Conservation (phyloP, 2,797 vertebrate genomes). For the Delichon dasypus region DNA sequence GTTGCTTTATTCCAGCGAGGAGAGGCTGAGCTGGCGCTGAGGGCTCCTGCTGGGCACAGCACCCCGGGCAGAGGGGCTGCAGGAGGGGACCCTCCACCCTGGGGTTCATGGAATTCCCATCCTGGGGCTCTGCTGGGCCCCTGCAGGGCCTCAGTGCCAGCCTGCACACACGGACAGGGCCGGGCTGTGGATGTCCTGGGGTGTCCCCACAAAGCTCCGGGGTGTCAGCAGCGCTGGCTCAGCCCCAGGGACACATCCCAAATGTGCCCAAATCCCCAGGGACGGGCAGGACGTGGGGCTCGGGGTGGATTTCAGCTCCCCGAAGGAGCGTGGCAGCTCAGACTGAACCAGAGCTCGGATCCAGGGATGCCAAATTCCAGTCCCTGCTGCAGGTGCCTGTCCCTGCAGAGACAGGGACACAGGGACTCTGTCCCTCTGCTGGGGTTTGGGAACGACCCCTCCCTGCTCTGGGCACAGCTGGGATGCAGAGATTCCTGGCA, state of each 20-base stretch:
- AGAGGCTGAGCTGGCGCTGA: background rate
- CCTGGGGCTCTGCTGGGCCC: background rate
- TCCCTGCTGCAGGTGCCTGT: background rate
- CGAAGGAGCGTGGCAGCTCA: background rate
- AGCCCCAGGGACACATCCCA: background rate
- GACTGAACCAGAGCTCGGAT: background rate
- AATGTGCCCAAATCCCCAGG: no score
- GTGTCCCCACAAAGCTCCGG: background rate
- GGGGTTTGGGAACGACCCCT: background rate
- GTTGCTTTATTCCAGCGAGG: background rate
- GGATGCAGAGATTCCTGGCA: background rate
- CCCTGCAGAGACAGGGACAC: background rate
- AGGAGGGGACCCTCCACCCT: background rate
- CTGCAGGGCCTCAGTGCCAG: no score
- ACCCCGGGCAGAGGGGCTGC: background rate
- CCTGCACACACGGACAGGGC: background rate
- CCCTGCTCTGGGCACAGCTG: background rate
- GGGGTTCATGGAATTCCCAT: background rate
- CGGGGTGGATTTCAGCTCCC: background rate
- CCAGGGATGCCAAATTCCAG: no score
- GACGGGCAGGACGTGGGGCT: background rate
- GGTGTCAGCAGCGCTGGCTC: background rate
- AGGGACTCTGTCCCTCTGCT: background rate
- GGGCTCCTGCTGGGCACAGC: background rate
- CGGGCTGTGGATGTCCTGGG: background rate